These are phyloP conservation scores for Temnothorax ravouxi DNA, from an alignment of 2,888 invertebrate genomes.

Conservation along the genomic window DNA sequence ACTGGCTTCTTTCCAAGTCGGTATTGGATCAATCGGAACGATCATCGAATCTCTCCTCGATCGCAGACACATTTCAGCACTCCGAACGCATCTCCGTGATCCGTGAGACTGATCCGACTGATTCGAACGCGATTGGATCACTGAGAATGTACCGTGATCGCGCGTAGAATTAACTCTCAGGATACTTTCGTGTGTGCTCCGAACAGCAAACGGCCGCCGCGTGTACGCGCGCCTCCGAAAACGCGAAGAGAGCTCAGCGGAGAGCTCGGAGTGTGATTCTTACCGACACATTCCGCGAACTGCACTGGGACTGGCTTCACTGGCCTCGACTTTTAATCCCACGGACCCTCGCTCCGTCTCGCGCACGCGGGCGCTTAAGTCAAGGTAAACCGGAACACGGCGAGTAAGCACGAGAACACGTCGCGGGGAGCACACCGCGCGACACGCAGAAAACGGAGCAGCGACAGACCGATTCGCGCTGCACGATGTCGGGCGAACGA, in stretches of 20 bases:
- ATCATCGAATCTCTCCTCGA: constrained; percentile 10
- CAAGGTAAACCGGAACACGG: constrained; percentile 22
- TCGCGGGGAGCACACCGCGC: constrained; percentile 65
- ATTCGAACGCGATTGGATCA: not conserved
- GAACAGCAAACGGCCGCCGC: not conserved
- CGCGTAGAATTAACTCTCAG: not conserved
- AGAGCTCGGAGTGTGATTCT: constrained; percentile 18
- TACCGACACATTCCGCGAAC: constrained; percentile 46
- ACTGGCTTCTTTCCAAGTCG: not conserved
- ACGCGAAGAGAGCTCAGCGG: constrained; percentile 4
- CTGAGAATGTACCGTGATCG: not conserved
- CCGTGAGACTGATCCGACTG: not conserved
- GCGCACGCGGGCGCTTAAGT: constrained; percentile 42
- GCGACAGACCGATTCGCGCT: constrained; percentile 81
- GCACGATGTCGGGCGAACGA: constrained; percentile 85
- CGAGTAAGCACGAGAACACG: constrained; percentile 2
- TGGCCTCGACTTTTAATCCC: constrained; percentile 68
- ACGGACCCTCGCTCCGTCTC: constrained; percentile 59
- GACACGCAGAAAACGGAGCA: constrained; percentile 62
- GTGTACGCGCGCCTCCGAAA: constrained; percentile 6
- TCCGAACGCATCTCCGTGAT: not conserved
- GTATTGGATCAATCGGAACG: not conserved
- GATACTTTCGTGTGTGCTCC: not conserved
- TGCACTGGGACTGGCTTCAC: constrained; percentile 62
- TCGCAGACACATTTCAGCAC: constrained; percentile 43